These are phyloP conservation scores for Macrotrachela quadricornifera DNA, from an alignment of 1,140 invertebrate species.

Conservation along the genomic window DNA sequence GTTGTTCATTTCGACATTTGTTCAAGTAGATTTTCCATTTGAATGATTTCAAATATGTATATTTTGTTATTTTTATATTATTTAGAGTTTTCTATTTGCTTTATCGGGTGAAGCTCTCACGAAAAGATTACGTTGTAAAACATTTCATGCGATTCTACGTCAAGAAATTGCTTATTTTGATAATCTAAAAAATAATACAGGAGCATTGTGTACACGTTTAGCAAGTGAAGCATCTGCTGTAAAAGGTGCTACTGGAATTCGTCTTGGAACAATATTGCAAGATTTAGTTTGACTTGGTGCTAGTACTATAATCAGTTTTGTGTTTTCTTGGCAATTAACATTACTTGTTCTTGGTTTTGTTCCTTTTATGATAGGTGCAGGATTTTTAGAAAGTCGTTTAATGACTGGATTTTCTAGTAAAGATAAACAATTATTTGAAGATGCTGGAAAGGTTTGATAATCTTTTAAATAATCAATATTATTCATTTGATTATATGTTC, in stretches of 20 bases:
- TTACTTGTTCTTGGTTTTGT: too few relatives aligned
- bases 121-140: constrained; percentile 39
- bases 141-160: constrained; percentile 50
- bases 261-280: neutral
- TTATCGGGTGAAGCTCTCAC: constrained; percentile 37
- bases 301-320: constrained; percentile 47
- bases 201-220: constrained; percentile 49
- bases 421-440: constrained; percentile 6
- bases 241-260: constrained; percentile 4
- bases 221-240: constrained; percentile 15
- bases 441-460: constrained; percentile 9
- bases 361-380: too few relatives aligned
- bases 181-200: constrained; percentile 46
- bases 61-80: neutral
- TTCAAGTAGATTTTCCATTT: constrained; percentile 33
- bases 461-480: too few relatives aligned
- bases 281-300: constrained; percentile 43
- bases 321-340: constrained; percentile 56
- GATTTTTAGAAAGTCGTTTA: too few relatives aligned
- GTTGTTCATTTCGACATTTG: constrained; percentile 41
- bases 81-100: constrained; percentile 3
- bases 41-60: too few relatives aligned
- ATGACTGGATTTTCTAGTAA: constrained; percentile 5
- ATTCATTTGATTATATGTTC: too few relatives aligned
- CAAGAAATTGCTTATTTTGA: constrained; percentile 81